A percentile compares a stretch with the other conserved stretches of the same genome.
phyloP scores from a whole-genome alignment of 2,797 vertebrate species.

The Fringilla coelebs region DNA sequence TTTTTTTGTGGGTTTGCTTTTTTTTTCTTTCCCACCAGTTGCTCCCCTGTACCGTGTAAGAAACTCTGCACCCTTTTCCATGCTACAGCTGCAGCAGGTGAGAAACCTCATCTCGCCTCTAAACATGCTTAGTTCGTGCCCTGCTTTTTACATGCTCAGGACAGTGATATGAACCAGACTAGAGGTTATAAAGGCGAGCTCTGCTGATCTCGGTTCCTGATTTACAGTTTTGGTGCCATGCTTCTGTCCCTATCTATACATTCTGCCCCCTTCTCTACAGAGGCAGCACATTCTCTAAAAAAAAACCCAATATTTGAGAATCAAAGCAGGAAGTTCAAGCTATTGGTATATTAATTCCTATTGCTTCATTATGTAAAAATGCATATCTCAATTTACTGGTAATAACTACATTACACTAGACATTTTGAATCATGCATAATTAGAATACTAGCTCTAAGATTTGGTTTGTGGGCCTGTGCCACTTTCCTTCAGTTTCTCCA shows the following conservation, averaged over 20 bases:
- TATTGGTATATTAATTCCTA: conserved; percentile 76
- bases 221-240: conserved; percentile 74
- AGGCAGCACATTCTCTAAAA: conserved; percentile 68
- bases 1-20: background rate
- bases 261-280: conserved; percentile 67
- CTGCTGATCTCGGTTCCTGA: conserved; percentile 62
- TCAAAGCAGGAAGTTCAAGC: conserved; percentile 75
- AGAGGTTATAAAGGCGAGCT: conserved; percentile 59
- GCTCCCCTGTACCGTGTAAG: conserved; percentile 31
- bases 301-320: conserved; percentile 50
- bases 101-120: conserved; percentile 66
- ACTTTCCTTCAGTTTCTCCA: conserved; percentile 55
- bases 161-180: conserved; percentile 53
- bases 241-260: conserved; percentile 71
- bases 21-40: background rate
- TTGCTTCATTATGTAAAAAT: conserved; percentile 80
- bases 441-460: conserved; percentile 71
- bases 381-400: conserved; percentile 75
- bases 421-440: conserved; percentile 76
- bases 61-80: conserved; percentile 79
- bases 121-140: conserved; percentile 68
- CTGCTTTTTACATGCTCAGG: conserved; percentile 68
- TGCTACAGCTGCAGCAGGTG: conserved; percentile 71
- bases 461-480: conserved; percentile 66
- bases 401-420: conserved; percentile 72